phyloP scores from a whole-genome alignment of 2,888 invertebrate genomes.

The Zygothrica quintamaculata region DNA sequence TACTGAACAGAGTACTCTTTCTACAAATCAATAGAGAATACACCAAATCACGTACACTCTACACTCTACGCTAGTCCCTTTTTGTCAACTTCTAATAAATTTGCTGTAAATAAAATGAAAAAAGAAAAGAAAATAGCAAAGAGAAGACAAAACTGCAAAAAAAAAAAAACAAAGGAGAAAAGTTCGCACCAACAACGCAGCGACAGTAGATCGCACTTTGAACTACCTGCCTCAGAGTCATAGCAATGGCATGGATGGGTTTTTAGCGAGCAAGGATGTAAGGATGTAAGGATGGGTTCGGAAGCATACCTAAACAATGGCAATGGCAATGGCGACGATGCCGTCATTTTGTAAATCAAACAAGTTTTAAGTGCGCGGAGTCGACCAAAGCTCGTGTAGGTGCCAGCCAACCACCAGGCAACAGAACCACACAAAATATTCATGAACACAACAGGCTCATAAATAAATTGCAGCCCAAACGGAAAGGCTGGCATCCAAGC shows the following conservation, averaged over 20 bases:
- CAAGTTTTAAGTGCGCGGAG: conserved; percentile 65
- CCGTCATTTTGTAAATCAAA: conserved; percentile 68
- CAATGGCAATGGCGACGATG: conserved; percentile 54
- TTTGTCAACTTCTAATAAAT: conserved; percentile 69
- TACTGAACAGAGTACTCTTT: neutral
- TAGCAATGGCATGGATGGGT: neutral
- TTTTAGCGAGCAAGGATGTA: neutral
- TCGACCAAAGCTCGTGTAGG: conserved; percentile 42
- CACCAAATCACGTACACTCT: conserved; percentile 50
- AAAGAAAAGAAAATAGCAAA: conserved; percentile 8
- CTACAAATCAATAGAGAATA: conserved; percentile 28
- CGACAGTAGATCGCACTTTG: conserved; percentile 51
- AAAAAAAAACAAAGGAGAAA: conserved; percentile 2
- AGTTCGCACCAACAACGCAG: conserved; percentile 25
- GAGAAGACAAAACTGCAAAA: neutral
- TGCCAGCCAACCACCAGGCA: conserved; percentile 25
- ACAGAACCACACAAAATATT: conserved; percentile 60
- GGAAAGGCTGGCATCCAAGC: conserved; percentile 22
- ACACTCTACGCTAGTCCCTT: conserved; percentile 34
- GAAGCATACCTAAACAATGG: conserved; percentile 46
- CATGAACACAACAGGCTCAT: conserved; percentile 74
- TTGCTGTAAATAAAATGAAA: conserved; percentile 25
- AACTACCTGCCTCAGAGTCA: conserved; percentile 15
- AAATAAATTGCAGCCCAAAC: conserved; percentile 70
- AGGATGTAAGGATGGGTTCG: neutral